Evolutionary conservation across 2,888 invertebrate genomes (phyloP), one percentile per base, ranked within the genome.

Genomic region (Acleris sparsana): DNA sequence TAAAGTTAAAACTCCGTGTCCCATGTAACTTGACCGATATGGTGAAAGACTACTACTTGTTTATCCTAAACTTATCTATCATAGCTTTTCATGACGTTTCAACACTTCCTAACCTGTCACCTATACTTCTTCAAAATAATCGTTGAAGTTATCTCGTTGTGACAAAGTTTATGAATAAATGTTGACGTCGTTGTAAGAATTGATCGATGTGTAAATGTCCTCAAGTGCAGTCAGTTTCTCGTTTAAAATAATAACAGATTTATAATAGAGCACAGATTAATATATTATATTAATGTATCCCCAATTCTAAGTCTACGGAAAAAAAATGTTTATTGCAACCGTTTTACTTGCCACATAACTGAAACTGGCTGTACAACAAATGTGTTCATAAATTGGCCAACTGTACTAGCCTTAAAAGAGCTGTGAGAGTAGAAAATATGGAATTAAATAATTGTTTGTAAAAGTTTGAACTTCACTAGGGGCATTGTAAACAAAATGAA

Each of bases 371-470:
- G 58, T 59, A 71, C 72, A 74, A 18, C 68, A 67, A 69, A 82
- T 87, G 88, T 91, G 89, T 89, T 91, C 88, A 89, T 82, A 74
- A 73, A 80, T 83, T 84, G 82, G 87, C 86, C 86, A 86, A 85
- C 75, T 72, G 53, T 56, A 72, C 73, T 79, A 88, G 90, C 89
- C 90, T 92, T 90, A 88, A 81, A 72, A 85, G 87, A 89, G 89
- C 91, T 91, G 90, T 91, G 90, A 90, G 85, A 85, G 82, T 83
- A 85, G 80, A 52, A 84, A 73, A 72, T 75, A 72, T 74, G 69
- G 66, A 73, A 83, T 70, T 71, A 69, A 71, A 61, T 69, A 63
- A 39, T 39, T 39, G 39, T 39, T 66, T 72, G 63, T 76, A 70
- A 71, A 69, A 52, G 66, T 63, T 62, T 59, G 71, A 58, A 65